Base-by-base conservation (phyloP, 2,888 invertebrate species). In the Perizoma affinitatum region DNA sequence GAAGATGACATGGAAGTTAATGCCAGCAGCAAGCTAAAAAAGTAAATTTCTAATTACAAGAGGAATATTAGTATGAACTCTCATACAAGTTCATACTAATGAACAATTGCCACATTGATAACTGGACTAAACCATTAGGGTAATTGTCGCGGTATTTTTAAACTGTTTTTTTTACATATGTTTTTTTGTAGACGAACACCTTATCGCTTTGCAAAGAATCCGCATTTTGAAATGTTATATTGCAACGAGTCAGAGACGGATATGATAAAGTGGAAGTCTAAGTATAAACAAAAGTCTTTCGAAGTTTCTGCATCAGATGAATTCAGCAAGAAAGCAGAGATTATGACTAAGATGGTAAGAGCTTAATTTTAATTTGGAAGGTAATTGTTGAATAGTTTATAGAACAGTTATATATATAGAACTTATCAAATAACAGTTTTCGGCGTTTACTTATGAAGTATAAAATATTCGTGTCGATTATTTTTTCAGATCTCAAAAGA, bases 251-350 rank as follows among this genome's bases (percentile, higher is more conserved):
- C 90, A 1, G 91, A 91, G 74, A 88, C 88, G 1, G 92, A 92
- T 60, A 91, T 92, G 88, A 92, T 93, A 22, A 90, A 87, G 61
- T 93, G 92, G 92, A 84, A 89, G 1, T 93, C 93, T 0, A 87
- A 91, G 59, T 92, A 89, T 63, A 91, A 88, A 68, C 79, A 84
- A 61, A 91, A 90, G 65, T 66, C 68, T 1, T 86, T 89, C 44
- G 89, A 90, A 70, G 81, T 92, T 4, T 91, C 91, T 2, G 90
- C 90, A 1, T 90, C 91, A 0, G 92, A 92, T 65, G 90, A 90
- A 69, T 90, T 88, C 59, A 90, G 87, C 67, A 91, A 90, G 68
- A 88, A 82, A 74, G 89, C 92, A 4, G 90, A 92, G 74, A 85
- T 91, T 35, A 71, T 87, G 66, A 85, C 89, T 0, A 91, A 90